Percentiles rank a stretch among this genome's conserved stretches.
Evolutionary conservation across 2,113 vertebrate genomes (phyloP).

Genomic region (Gavia stellata): DNA sequence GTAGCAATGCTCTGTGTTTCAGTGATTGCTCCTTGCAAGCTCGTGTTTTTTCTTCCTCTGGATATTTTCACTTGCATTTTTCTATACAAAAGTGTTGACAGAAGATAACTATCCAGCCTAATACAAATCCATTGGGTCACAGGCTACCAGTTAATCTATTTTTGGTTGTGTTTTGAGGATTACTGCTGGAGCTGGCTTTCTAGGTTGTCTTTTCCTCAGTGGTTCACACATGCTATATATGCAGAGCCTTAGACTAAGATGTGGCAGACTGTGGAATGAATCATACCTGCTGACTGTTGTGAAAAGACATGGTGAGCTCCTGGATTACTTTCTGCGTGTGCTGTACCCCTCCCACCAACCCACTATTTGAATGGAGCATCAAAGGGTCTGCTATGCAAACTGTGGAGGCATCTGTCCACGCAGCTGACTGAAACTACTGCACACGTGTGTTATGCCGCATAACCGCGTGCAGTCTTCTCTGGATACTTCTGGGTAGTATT

Average conservation of each 20-base stretch:
- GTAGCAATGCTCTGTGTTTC: not conserved
- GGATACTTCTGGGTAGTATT: not conserved
- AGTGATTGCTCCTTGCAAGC: not conserved
- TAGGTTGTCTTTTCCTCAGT: not conserved
- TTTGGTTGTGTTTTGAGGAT: not conserved
- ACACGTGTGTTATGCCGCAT: fast-evolving
- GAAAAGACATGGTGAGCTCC: not conserved
- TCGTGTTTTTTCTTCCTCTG: not conserved
- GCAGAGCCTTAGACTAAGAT: not conserved
- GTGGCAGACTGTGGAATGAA: not conserved
- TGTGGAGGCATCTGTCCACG: not conserved
- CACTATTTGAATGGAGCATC: not conserved
- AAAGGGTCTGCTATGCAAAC: not conserved
- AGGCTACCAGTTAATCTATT: not conserved
- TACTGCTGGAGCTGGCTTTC: not conserved
- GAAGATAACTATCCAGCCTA: not conserved
- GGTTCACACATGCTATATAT: not conserved
- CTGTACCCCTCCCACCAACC: not conserved
- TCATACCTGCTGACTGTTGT: not conserved
- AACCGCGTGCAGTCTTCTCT: not conserved
- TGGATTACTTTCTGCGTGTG: not conserved
- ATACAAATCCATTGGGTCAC: not conserved
- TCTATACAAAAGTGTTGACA: not conserved
- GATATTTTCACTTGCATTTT: not conserved
- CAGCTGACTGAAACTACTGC: not conserved